Evolutionary conservation across 2,888 invertebrate genomes (phyloP).

Genomic region (Drosophila subquinaria): DNA sequence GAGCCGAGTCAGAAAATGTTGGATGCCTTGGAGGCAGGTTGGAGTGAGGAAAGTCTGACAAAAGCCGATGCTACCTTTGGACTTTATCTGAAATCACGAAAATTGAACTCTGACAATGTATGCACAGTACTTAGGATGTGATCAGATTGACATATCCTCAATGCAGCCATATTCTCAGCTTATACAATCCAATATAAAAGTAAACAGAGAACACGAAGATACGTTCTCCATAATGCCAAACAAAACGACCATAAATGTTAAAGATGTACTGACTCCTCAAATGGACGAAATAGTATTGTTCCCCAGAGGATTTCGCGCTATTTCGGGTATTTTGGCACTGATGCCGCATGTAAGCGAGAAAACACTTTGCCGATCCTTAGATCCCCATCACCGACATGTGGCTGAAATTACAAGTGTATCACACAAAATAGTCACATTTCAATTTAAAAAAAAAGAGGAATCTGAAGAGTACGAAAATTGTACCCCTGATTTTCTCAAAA

Average conservation of each 20-base stretch:
- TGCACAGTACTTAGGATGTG: background rate
- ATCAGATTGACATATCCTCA: constrained; percentile 7
- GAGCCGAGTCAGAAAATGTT: background rate
- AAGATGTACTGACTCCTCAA: background rate
- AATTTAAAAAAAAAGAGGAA: background rate
- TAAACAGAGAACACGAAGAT: background rate
- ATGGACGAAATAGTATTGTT: constrained; percentile 9
- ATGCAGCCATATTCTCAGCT: constrained; percentile 2
- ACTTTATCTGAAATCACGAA: background rate
- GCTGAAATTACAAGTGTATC: background rate
- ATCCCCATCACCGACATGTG: background rate
- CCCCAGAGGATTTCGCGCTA: background rate
- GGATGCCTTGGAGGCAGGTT: background rate
- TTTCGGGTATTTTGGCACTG: background rate
- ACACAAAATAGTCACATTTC: background rate
- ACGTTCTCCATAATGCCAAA: background rate
- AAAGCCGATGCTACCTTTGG: background rate
- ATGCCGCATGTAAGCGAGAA: background rate
- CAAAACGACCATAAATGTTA: background rate
- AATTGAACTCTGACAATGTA: constrained; percentile 14
- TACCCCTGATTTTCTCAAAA: background rate
- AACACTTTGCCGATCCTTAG: background rate
- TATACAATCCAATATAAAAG: background rate
- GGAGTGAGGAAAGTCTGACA: constrained; percentile 2
- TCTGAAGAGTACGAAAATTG: background rate